Evolutionary conservation across 2,797 vertebrate genomes (phyloP).

Genomic region (Erethizon dorsatum): DNA sequence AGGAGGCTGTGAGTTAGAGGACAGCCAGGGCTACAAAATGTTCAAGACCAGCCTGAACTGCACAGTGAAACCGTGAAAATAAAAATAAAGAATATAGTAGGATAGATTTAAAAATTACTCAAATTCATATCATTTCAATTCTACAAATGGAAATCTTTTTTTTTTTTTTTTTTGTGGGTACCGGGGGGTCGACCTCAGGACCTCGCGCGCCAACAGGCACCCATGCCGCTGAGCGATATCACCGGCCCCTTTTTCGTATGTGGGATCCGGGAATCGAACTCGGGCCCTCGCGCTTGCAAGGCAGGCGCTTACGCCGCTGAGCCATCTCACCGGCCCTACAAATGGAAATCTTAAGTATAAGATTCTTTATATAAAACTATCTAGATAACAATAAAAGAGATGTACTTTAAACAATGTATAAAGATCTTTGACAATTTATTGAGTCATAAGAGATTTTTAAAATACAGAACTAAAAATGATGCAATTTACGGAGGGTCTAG

Average conservation of each 20-base stretch:
- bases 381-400: conserved; percentile 29
- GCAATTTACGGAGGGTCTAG: background rate
- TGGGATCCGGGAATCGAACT: too few species aligned
- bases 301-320: too few species aligned
- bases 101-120: conserved; percentile 29
- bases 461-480: background rate
- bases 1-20: background rate
- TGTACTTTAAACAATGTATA: background rate
- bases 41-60: background rate
- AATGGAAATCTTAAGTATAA: conserved; percentile 19
- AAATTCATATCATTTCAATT: background rate
- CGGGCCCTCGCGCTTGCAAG: too few species aligned
- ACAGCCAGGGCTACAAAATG: background rate
- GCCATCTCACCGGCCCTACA: background rate
- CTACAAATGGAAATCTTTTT: conserved; percentile 4
- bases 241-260: too few species aligned
- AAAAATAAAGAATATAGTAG: background rate
- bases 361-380: conserved; percentile 24
- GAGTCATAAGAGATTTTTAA: conserved; percentile 27
- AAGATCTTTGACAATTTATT: background rate
- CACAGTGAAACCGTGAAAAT: background rate
- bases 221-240: too few species aligned
- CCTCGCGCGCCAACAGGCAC: too few species aligned
- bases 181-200: too few species aligned
- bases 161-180: too few species aligned